A percentile compares a stretch with the other conserved stretches of the same genome.
Conservation (phyloP, 2,113 vertebrate species). For the Cyrtonyx montezumae region DNA sequence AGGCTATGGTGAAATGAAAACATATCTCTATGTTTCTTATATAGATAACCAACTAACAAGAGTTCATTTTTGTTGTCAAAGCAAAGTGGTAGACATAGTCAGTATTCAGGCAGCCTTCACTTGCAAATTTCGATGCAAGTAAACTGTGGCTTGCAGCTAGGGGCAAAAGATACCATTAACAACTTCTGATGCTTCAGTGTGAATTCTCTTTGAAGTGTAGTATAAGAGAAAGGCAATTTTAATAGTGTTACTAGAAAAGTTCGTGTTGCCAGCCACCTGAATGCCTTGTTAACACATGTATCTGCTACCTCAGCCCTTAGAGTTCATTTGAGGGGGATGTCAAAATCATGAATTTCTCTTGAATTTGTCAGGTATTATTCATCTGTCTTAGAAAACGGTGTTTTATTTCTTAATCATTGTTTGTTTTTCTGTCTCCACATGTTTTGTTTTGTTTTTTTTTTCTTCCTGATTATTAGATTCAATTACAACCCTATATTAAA, state of each 20-base stretch:
- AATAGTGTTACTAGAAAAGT: not conserved
- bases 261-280: not conserved
- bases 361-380: not conserved
- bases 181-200: not conserved
- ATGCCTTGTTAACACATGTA: not conserved
- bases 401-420: not conserved
- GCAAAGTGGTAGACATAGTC: not conserved
- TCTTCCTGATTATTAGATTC: not conserved
- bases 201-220: not conserved
- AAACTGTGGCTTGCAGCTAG: not conserved
- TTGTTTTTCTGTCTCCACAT: not conserved
- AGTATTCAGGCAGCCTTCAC: not conserved
- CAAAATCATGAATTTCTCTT: not conserved
- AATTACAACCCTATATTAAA: not conserved
- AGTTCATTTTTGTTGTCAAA: not conserved
- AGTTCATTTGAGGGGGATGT: not conserved
- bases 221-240: not conserved
- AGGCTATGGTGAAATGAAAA: not conserved
- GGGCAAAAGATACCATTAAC: not conserved
- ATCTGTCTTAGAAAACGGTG: not conserved
- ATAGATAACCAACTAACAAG: not conserved
- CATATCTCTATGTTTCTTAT: no score
- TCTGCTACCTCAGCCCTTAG: not conserved
- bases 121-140: not conserved
- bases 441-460: not conserved